Base-by-base conservation (phyloP, 2,888 invertebrate species). In the Drosophila gaucha region DNA sequence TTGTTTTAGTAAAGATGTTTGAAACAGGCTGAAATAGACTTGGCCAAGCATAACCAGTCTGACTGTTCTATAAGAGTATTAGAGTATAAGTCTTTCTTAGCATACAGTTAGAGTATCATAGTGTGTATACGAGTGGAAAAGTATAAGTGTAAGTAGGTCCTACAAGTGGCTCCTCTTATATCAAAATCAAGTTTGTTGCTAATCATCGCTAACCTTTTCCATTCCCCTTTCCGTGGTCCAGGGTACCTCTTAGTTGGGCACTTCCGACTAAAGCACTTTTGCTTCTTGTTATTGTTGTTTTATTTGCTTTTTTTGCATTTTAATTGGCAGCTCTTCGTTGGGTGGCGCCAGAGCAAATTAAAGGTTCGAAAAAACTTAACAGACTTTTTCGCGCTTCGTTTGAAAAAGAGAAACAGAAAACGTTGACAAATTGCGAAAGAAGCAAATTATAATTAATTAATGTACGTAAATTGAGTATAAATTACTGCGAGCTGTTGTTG, bases 271-370 rank as follows among this genome's bases (percentile, higher is more conserved):
- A 14, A 24, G 22, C 10, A 28, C 22, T 35, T 38, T 20, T 9
- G 24, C 14, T 14, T 28, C 16, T 20, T 38, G n/a, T 36, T 57
- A 24, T 55, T 20, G n/a, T 55, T 35, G 20, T 31, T n/a, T 22
- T n/a, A n/a, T 30, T 44, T 44, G 9, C 50, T 14, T 49, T 56
- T 58, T 52, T 39, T 22, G 55, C 50, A 54, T 49, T 59, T 73
- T 74, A 73, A 73, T 73, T 73, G 69, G 57, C 74, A 39, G 54
- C 62, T 51, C 51, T 43, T 62, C 49, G 50, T 44, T 59, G 39
- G 47, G 41, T 65, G 76, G 74, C 74, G 74, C 76, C 74, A 69
- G 47, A n/a, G 50, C 55, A 69, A 74, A 67, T 46, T 67, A 44
- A 67, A 52, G 41, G 59, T 57, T 54, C 56, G 24, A 51, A 58